Percentiles rank a stretch among this genome's conserved stretches.
These are phyloP conservation scores for Dasypolia templi DNA, from an alignment of 2,888 invertebrate genomes.

Conservation along the genomic window DNA sequence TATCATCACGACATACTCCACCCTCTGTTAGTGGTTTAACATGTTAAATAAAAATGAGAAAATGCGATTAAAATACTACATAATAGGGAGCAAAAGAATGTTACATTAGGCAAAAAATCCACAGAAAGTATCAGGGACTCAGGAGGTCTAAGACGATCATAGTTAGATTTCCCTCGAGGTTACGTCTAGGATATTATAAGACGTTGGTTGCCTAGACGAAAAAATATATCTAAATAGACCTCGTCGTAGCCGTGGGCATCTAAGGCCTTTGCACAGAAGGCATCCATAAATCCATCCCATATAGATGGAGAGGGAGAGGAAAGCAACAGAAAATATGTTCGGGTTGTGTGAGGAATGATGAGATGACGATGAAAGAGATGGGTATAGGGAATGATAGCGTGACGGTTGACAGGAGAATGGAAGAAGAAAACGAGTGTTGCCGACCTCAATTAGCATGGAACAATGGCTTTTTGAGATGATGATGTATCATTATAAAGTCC, in stretches of 20 bases:
- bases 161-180: slow-evolving; percentile 54
- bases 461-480: not conserved
- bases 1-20: not conserved
- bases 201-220: slow-evolving; percentile 16
- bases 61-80: not conserved
- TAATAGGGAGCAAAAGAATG: not conserved
- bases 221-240: slow-evolving; percentile 27
- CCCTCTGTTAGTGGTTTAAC: slow-evolving; percentile 3
- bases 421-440: not conserved
- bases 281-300: not conserved
- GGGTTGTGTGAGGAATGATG: not conserved
- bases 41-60: not conserved
- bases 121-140: slow-evolving; percentile 3
- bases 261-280: not conserved
- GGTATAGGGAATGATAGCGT: not conserved
- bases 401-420: not conserved
- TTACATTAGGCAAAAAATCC: not conserved
- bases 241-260: not conserved
- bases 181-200: slow-evolving; percentile 15
- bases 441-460: not conserved
- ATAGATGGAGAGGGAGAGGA: not conserved
- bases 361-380: not conserved
- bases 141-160: slow-evolving; percentile 1
- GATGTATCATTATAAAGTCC: not conserved
- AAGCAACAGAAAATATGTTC: not conserved